Percentiles rank a stretch among this genome's conserved stretches.
These are phyloP conservation scores for Callyntrura sp. DNA, from an alignment of 2,888 invertebrate species.

Conservation along the genomic window DNA sequence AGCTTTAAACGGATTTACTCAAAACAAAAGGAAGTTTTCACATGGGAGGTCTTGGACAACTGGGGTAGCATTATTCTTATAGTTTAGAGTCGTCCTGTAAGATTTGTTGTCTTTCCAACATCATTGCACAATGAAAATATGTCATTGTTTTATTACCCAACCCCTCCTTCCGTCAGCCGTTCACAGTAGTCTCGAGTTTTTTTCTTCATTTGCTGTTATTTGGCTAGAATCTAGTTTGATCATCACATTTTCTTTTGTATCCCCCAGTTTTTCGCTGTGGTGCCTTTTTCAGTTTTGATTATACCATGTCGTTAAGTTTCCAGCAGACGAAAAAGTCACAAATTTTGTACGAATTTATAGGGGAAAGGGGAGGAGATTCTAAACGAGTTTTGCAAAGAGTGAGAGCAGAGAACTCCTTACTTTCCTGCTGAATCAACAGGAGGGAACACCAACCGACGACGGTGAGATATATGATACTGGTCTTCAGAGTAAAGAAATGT, in stretches of 20 bases:
- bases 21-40: background rate
- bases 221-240: slow-evolving; percentile 14
- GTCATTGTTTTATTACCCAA: background rate
- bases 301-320: slow-evolving; percentile 42
- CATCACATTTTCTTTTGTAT: slow-evolving; percentile 21
- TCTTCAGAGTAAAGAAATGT: slow-evolving; percentile 57
- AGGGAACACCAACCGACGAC: background rate
- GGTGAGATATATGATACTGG: background rate
- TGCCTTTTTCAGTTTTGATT: background rate
- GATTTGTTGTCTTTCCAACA: slow-evolving; percentile 67
- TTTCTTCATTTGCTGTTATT: slow-evolving; percentile 7
- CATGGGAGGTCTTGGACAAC: background rate
- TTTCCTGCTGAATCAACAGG: slow-evolving; percentile 57
- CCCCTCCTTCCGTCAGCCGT: background rate
- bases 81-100: slow-evolving; percentile 18
- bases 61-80: background rate
- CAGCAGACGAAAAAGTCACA: too few species aligned
- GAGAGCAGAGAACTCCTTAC: background rate
- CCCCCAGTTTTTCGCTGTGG: slow-evolving; percentile 49
- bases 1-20: background rate
- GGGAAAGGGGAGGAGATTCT: too few species aligned
- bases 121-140: background rate
- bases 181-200: slow-evolving; percentile 18
- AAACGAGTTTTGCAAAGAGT: too few species aligned
- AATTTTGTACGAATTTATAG: too few species aligned